Conservation (phyloP, 2,888 invertebrate genomes). For the Hedya salicella region DNA sequence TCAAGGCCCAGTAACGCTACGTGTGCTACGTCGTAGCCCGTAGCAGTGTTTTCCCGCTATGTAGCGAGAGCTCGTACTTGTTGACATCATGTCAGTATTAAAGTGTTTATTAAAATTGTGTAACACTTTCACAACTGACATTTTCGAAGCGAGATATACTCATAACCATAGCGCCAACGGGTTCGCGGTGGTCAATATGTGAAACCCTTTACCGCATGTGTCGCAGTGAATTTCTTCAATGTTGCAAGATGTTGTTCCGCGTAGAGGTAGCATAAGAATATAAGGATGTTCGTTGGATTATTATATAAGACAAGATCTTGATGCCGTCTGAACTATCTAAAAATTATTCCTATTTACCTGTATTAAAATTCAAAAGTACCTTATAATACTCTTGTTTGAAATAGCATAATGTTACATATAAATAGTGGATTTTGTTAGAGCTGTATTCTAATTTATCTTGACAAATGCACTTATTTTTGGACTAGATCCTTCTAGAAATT, state of each 20-base stretch:
- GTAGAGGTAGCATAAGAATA: slow-evolving; percentile 28
- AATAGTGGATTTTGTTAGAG: slow-evolving; percentile 19
- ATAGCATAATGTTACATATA: slow-evolving; percentile 29
- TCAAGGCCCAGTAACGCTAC: no score
- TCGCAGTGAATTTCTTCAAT: not conserved
- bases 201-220: not conserved
- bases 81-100: no score
- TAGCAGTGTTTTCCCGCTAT: no score
- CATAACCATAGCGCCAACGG: no score
- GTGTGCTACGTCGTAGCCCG: no score
- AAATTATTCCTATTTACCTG: slow-evolving; percentile 36
- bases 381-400: slow-evolving; percentile 33
- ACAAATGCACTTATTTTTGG: slow-evolving; percentile 31
- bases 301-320: slow-evolving; percentile 48
- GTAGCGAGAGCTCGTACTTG: no score
- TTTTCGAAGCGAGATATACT: no score
- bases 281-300: slow-evolving; percentile 34
- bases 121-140: no score
- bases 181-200: no score
- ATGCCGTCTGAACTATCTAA: slow-evolving; percentile 52
- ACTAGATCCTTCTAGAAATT: slow-evolving; percentile 19
- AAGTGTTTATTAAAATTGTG: no score
- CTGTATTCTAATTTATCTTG: slow-evolving; percentile 15
- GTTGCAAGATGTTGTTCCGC: slow-evolving; percentile 6
- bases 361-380: slow-evolving; percentile 40